Evolutionary conservation across 1,140 invertebrate genomes (phyloP), one percentile per base, ranked within the genome.

Genomic region (Zaprionus camerounensis): DNA sequence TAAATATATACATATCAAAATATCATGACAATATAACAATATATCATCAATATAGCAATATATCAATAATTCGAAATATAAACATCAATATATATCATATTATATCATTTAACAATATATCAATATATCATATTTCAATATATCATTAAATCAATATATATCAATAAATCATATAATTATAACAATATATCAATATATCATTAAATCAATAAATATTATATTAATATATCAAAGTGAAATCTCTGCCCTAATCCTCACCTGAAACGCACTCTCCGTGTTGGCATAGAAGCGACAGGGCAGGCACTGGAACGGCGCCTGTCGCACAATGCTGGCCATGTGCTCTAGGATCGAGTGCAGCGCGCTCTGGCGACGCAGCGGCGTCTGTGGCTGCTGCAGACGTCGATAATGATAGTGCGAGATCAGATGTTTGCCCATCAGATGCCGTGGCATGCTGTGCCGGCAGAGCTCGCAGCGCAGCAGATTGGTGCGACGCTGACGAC

Each of bases 261-360:
- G 93, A 82, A 98, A 97, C 55, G 95, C 94, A 22, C 95, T 93
- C 26, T 96, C 94, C 57, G 95, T 95, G 91, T 98, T 97, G 78
- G 96, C 96, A 93, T 97, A 98, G 92, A 97, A 98, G 53, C 95
- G 95, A 92, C 97, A 98, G 1, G 96, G 93, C 22, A 94, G 94
- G 85, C 97, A 98, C 91, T 97, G 97, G 87, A 96, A 98, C 0
- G 96, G 96, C 66, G 96, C 96, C 78, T 97, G 95, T 38, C 95
- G 94, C 2, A 97, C 95, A 78, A 97, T 95, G 71, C 95, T 95
- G 62, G 94, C 94, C 88, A 97, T 97, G 91, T 98, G 96, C 53
- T 96, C 94, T 24, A 97, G 93, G 49, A 97, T 95, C n/a, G 94
- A 93, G 68, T 94, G 93, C 59, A 91, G 64, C 0, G 79, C 74